Evolutionary conservation across 2,797 vertebrate genomes (phyloP).

Genomic region (Oreonectes daqikongensis): DNA sequence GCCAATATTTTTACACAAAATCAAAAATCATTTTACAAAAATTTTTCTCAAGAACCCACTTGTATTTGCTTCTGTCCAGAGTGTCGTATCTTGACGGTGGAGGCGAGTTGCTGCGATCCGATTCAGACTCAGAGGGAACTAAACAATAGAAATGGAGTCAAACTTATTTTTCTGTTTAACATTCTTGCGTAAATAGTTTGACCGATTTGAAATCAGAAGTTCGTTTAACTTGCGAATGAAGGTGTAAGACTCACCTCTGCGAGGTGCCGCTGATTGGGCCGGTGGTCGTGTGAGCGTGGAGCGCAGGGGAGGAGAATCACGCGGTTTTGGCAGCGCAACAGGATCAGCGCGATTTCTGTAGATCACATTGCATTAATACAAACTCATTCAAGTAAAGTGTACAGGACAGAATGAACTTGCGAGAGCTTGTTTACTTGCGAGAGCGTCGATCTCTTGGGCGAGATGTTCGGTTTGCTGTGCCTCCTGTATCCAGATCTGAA

Average conservation of each 20-base stretch:
- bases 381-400: slow-evolving; percentile 1
- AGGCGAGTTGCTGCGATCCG: slow-evolving; percentile 71
- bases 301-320: slow-evolving; percentile 72
- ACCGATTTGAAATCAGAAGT: not conserved
- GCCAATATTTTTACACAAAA: too few relatives aligned
- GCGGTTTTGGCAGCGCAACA: slow-evolving; percentile 65
- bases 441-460: slow-evolving; percentile 74
- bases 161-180: too few relatives aligned
- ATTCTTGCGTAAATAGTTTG: not conserved
- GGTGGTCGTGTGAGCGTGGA: slow-evolving; percentile 68
- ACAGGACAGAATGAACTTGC: not conserved
- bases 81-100: slow-evolving; percentile 60
- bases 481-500: slow-evolving; percentile 84
- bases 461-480: slow-evolving; percentile 60
- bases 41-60: slow-evolving; percentile 61
- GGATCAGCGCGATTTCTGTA: slow-evolving; percentile 71
- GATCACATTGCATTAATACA: slow-evolving; percentile 3
- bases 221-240: not conserved
- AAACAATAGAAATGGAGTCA: slow-evolving; percentile 9
- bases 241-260: slow-evolving; percentile 68
- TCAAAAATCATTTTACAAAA: too few relatives aligned
- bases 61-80: slow-evolving; percentile 73
- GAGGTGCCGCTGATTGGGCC: slow-evolving; percentile 59
- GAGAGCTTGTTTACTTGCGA: slow-evolving; percentile 69
- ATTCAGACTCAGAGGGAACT: slow-evolving; percentile 76